Evolutionary conservation across 2,888 invertebrate species (phyloP).

Genomic region (Plutella xylostella): DNA sequence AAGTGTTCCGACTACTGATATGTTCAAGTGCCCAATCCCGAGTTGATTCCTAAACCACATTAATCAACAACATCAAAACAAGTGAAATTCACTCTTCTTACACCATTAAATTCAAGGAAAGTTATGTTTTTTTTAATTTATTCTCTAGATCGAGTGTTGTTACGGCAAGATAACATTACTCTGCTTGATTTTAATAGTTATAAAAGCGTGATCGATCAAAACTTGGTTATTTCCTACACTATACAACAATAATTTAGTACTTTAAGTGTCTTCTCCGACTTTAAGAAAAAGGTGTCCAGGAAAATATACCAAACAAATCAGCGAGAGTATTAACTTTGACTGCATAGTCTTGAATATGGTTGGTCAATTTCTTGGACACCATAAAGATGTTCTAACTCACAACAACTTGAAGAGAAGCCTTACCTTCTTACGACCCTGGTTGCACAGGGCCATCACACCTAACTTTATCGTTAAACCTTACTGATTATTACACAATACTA

Average conservation of each 20-base stretch:
- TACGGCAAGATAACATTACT: neutral
- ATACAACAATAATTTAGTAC: slow-evolving; percentile 58
- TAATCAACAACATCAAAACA: slow-evolving; percentile 68
- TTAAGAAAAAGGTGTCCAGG: slow-evolving; percentile 25
- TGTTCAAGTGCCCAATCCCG: slow-evolving; percentile 45
- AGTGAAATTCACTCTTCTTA: slow-evolving; percentile 14
- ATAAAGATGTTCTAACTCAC: slow-evolving; percentile 29
- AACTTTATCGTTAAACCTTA: slow-evolving; percentile 31
- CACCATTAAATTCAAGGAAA: neutral
- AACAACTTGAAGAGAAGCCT: slow-evolving; percentile 55
- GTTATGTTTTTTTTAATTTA: neutral
- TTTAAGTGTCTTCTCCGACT: slow-evolving; percentile 63
- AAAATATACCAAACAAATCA: neutral
- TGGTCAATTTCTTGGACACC: neutral
- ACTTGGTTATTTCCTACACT: slow-evolving; percentile 23
- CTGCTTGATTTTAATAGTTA: neutral
- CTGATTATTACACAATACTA: slow-evolving; percentile 62
- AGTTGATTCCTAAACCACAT: slow-evolving; percentile 64
- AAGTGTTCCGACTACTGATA: slow-evolving; percentile 57
- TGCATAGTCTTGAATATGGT: neutral
- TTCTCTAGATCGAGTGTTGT: neutral
- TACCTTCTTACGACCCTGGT: slow-evolving; percentile 31
- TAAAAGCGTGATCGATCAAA: neutral
- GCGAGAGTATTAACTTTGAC: neutral
- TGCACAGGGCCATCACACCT: slow-evolving; percentile 37